Percentiles rank a stretch among this genome's conserved stretches.
These are phyloP conservation scores for Brevimyrus niger DNA, from an alignment of 2,113 vertebrate species.

Conservation along the genomic window DNA sequence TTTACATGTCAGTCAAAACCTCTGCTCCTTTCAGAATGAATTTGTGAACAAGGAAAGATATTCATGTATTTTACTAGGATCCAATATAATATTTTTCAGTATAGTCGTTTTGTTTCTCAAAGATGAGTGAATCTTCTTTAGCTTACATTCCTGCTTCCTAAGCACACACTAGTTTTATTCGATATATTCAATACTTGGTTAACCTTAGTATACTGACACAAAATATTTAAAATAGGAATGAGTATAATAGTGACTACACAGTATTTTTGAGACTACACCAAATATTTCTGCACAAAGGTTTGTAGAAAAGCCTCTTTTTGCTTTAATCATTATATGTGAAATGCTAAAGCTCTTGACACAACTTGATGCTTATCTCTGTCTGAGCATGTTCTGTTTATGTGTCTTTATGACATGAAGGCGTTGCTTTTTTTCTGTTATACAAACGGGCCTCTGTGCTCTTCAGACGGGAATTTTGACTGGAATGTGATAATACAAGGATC, in stretches of 20 bases:
- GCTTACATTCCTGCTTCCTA: not conserved
- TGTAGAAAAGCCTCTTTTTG: not conserved
- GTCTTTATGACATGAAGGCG: conserved; percentile 38
- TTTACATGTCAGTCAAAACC: conserved; percentile 19
- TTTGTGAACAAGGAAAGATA: not conserved
- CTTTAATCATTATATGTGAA: conserved; percentile 7
- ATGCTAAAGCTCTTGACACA: not conserved
- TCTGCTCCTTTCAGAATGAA: conserved; percentile 6
- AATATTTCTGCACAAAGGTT: not conserved
- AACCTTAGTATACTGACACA: not conserved
- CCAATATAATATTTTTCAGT: too few relatives aligned
- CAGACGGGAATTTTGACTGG: conserved; percentile 37
- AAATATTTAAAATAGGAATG: not conserved
- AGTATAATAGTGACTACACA: not conserved
- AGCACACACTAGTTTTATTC: not conserved
- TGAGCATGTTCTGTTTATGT: conserved; percentile 32
- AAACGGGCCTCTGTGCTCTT: conserved; percentile 36
- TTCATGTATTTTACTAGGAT: not conserved
- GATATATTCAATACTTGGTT: not conserved
- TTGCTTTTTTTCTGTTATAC: conserved; percentile 33
- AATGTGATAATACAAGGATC: conserved; percentile 38
- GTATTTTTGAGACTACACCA: not conserved
- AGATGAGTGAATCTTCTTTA: not conserved
- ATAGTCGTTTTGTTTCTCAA: not conserved
- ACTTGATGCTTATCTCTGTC: conserved; percentile 10